Evolutionary conservation across 2,888 invertebrate genomes (phyloP).

Genomic region (Caenorhabditis imperialis): DNA sequence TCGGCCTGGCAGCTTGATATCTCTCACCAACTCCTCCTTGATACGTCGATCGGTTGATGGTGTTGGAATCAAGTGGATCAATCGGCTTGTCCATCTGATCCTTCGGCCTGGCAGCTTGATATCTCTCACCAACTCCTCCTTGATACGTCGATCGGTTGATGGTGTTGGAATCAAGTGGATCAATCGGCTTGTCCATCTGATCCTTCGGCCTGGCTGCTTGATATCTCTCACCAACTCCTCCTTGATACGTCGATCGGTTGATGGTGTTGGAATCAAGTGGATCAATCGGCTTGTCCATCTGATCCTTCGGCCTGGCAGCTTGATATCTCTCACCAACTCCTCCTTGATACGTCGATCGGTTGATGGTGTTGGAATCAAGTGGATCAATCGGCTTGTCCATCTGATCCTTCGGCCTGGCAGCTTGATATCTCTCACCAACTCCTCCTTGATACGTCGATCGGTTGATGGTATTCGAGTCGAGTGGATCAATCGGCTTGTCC

Average conservation of each 20-base stretch:
- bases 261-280: constrained; percentile 13
- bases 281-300: constrained; percentile 14
- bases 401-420: constrained; percentile 18
- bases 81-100: constrained; percentile 20
- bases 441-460: constrained; percentile 28
- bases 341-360: constrained; percentile 23
- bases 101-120: constrained; percentile 13
- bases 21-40: constrained; percentile 26
- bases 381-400: constrained; percentile 16
- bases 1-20: constrained; percentile 16
- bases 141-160: constrained; percentile 27
- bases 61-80: constrained; percentile 15
- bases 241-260: constrained; percentile 27
- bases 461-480: constrained; percentile 19
- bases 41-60: constrained; percentile 27
- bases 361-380: constrained; percentile 17
- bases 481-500: constrained; percentile 12
- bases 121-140: constrained; percentile 28
- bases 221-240: constrained; percentile 24
- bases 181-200: constrained; percentile 15
- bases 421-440: constrained; percentile 15
- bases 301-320: constrained; percentile 21
- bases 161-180: constrained; percentile 9
- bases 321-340: constrained; percentile 21
- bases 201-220: constrained; percentile 21